phyloP scores from a whole-genome alignment of 37 sponge, comb jelly and placozoan genomes.

The Oscarella lobularis region DNA sequence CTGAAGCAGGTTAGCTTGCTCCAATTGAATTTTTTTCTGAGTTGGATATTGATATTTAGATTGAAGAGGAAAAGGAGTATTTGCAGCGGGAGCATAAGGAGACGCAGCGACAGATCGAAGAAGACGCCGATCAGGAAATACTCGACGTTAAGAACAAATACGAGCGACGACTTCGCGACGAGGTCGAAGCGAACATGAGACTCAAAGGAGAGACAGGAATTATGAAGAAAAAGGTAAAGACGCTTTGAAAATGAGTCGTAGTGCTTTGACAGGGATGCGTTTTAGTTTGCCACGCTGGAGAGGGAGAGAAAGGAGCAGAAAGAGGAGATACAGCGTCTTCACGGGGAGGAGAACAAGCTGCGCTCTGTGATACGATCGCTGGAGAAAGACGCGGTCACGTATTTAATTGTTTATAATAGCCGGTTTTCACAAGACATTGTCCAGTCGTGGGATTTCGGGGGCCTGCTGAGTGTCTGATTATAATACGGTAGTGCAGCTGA shows the following conservation, averaged over 20 bases:
- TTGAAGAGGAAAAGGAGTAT: conserved; percentile 49
- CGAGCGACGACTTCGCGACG: conserved; percentile 77
- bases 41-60: background rate
- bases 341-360: conserved; percentile 77
- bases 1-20: conserved; percentile 63
- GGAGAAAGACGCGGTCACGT: conserved; percentile 79
- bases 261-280: no score
- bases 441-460: no score
- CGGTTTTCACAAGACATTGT: no score
- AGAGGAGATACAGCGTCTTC: conserved; percentile 57
- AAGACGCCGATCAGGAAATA: conserved; percentile 88
- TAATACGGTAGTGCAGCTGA: no score
- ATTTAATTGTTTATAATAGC: no score
- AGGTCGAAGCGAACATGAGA: conserved; percentile 65
- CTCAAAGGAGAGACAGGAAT: conserved; percentile 62
- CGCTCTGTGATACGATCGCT: conserved; percentile 73
- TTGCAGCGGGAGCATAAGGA: conserved; percentile 81
- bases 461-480: no score
- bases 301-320: conserved; percentile 70
- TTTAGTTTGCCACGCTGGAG: conserved; percentile 65
- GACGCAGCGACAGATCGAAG: conserved; percentile 83
- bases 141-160: conserved; percentile 81
- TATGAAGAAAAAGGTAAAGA: conserved; percentile 38
- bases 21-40: background rate
- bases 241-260: no score